Evolutionary conservation across 2,113 vertebrate genomes (phyloP).

Genomic region (Candoia aspera): DNA sequence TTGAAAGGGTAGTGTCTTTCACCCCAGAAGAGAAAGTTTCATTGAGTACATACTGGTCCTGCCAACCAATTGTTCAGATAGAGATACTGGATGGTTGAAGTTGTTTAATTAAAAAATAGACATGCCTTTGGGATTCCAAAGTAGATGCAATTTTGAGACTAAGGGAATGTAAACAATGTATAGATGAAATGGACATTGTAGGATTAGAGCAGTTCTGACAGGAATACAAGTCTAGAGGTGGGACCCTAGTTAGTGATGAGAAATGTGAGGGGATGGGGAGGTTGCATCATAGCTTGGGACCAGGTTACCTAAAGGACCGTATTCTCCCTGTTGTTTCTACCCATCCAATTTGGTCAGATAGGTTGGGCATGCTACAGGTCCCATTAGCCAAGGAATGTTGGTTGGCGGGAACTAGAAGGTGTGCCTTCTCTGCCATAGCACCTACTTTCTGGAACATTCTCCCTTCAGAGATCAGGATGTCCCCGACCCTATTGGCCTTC

Average conservation of each 20-base stretch:
- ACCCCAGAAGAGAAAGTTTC: not conserved
- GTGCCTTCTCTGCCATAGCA: too few relatives aligned
- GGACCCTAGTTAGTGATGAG: not conserved
- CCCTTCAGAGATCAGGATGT: too few relatives aligned
- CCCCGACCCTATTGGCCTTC: too few relatives aligned
- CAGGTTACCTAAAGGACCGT: too few relatives aligned
- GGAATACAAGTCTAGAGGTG: not conserved
- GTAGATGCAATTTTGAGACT: not conserved
- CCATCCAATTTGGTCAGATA: too few relatives aligned
- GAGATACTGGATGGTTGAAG: not conserved
- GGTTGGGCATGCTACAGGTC: too few relatives aligned
- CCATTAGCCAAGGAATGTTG: too few relatives aligned
- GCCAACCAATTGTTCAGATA: not conserved
- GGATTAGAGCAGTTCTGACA: not conserved
- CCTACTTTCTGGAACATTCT: too few relatives aligned
- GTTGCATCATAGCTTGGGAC: not conserved
- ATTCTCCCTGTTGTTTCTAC: too few relatives aligned
- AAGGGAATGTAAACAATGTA: not conserved
- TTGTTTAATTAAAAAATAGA: not conserved
- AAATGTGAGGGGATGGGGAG: not conserved
- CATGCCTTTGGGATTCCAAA: not conserved
- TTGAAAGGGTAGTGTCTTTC: not conserved
- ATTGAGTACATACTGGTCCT: not conserved
- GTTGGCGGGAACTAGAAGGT: too few relatives aligned
- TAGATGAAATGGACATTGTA: not conserved